Base-by-base conservation (phyloP, 2,888 invertebrate genomes). In the Cabera pusaria region DNA sequence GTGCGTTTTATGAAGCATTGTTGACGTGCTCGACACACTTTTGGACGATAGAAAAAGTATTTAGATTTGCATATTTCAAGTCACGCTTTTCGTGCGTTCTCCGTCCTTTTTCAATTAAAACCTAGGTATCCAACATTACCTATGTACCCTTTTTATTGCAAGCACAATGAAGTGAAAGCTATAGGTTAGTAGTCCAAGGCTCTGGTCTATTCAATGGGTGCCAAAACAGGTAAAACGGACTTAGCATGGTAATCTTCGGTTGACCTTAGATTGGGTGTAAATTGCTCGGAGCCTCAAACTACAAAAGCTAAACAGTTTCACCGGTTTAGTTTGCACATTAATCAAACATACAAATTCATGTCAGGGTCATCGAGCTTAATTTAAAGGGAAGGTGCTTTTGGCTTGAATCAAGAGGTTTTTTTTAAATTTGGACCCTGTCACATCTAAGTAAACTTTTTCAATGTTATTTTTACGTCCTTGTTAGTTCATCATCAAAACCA, bases 271-370 rank as follows among this genome's bases (percentile, higher is more conserved):
- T 7, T 17, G 8, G 14, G 35, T 22, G 29, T 9, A 35, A 41
- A 35, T 41, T 41, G 21, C 29, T 35, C 22, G 34, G 22, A 33
- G 27, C 24, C 33, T 37, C 26, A 26, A 36, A 37, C 16, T 42
- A 27, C 10, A 1, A 11, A 25, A 10, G 20, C 10, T 16, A 22
- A 56, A 54, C 65, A n/a, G n/a, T 70, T 32, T 48, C 46, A 50
- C 41, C 49, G 47, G 55, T 56, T 56, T 56, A 56, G 62, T 69
- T 65, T 72, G 71, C 58, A 72, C 66, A 71, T 68, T 68, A 64
- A 72, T 75, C 73, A 74, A 72, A 67, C 64, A 54, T 38, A 46
- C 36, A 57, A 47, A 78, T 72, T 65, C 47, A 61, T 74, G 85
- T 77, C 84, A 84, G 71, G 82, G 82, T 64, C 75, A 50, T 44